These are phyloP conservation scores for Daptonema setosum DNA, from an alignment of 2,888 invertebrate species.

Conservation along the genomic window DNA sequence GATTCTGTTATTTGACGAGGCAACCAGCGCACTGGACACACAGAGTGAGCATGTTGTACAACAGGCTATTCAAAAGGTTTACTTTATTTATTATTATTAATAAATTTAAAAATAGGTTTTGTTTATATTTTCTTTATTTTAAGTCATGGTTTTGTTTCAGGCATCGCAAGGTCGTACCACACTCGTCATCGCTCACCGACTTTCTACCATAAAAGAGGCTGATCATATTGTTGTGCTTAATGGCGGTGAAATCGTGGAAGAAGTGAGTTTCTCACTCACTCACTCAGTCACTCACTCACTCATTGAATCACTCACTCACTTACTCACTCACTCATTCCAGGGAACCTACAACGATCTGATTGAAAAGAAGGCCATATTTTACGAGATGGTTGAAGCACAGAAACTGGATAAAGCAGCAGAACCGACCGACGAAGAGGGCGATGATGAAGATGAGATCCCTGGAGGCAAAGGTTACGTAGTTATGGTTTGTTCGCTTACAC, in stretches of 20 bases:
- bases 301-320: too few species aligned
- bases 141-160: constrained; percentile 1
- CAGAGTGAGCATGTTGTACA: constrained; percentile 20
- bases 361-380: constrained; percentile 29
- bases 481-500: too few species aligned
- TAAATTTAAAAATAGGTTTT: background rate
- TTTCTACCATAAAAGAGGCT: constrained; percentile 31
- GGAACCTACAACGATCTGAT: constrained; percentile 13
- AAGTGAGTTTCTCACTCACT: too few species aligned
- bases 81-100: background rate
- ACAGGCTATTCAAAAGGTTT: background rate
- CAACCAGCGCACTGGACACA: constrained; percentile 27
- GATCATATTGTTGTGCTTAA: background rate
- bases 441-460: background rate
- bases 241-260: background rate
- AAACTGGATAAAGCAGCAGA: constrained; percentile 14
- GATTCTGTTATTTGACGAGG: constrained; percentile 26
- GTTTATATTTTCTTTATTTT: background rate
- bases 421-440: background rate
- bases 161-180: constrained; percentile 29
- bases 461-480: too few species aligned
- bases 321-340: too few species aligned
- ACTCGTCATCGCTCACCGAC: constrained; percentile 32
- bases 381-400: constrained; percentile 32
- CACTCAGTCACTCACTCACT: too few species aligned